Conservation (phyloP, 2,113 vertebrate genomes). For the Pelobates fuscus region DNA sequence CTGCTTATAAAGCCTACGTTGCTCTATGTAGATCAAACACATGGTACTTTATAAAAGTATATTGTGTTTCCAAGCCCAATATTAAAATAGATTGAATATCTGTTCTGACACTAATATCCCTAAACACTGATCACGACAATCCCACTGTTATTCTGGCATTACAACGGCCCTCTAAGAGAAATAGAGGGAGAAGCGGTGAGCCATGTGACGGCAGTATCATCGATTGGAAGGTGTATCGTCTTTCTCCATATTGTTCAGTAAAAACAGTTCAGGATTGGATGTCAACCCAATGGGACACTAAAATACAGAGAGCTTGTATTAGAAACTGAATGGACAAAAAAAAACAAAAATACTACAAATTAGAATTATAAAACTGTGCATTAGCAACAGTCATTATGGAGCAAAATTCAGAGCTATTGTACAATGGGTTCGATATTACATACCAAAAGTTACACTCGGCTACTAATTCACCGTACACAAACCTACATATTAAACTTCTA, state of each 20-base stretch:
- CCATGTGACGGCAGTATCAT: constrained; percentile 54
- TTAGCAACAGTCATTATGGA: no score
- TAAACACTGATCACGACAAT: background rate
- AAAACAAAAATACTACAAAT: no score
- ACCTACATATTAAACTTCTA: no score
- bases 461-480: no score
- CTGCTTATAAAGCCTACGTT: no score
- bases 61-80: background rate
- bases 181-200: constrained; percentile 17
- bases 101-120: background rate
- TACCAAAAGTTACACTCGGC: no score
- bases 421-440: no score
- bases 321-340: background rate
- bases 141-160: no score
- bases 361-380: no score
- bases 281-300: constrained; percentile 71
- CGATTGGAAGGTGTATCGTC: constrained; percentile 49
- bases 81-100: background rate
- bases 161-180: background rate
- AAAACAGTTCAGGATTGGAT: constrained; percentile 75
- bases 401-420: no score
- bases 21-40: no score
- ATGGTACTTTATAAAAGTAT: no score
- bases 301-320: constrained; percentile 38
- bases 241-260: constrained; percentile 76